Base-by-base conservation (phyloP, 23 tunicate genomes). In the Halocynthia aurantium region DNA sequence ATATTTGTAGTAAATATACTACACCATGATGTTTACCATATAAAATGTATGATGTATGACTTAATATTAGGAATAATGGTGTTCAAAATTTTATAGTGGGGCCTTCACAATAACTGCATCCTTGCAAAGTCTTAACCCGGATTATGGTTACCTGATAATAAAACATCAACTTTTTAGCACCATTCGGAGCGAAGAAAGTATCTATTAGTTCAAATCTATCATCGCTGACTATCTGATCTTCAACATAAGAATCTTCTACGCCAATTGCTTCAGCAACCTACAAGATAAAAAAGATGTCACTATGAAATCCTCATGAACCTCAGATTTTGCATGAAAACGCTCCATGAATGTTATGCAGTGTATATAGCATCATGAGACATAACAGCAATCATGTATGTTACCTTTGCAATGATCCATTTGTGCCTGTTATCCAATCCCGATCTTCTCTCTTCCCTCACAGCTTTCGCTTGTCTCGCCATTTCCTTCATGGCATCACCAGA, bases 401-500 rank as follows among this genome's bases (percentile, higher is more conserved):
- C 90, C 84, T 85, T 85, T 50, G 84, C 44, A 11, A 85, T 80
- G 72, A 85, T 85, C 81, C 80, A 85, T 53, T 85, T 85, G 75
- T 85, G 90, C 22, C 90, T 73, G 20, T 31, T 75, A 66, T 85
- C 90, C 7, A 85, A 73, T n/a, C 80, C 73, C 6, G 90, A 85
- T 53, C 90, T 73, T 63, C 90, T 72, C 52, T 85, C 90, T 70
- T 85, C 90, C 55, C 90, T 62, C n/a, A 84, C 80, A 11, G 90
- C 90, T 62, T 85, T 85, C 10, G 90, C 90, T 57, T 85, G 90
- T 6, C 90, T 69, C n/a, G 90, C 90, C 90, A 85, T 85, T 69
- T 85, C 90, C 69, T 85, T 85, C 90, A 85, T 85, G 54, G 90
- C 90, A 70, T 85, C 90, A 7, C 90, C 90, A 10, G 90, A 85